Conservation (phyloP, 2,113 vertebrate species). For the Lycaon pictus region DNA sequence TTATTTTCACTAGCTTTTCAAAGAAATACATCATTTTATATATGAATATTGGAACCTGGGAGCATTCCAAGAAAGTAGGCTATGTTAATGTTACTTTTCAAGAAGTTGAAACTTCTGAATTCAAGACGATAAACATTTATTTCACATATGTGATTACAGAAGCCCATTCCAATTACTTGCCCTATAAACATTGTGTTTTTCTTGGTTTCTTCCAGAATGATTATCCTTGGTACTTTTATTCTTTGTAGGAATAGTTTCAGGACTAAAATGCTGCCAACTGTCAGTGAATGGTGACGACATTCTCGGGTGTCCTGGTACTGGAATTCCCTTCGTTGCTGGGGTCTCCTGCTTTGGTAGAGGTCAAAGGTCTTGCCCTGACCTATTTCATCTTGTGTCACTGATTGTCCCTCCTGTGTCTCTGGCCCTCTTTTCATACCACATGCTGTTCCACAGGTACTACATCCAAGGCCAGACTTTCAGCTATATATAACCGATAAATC, state of each 20-base stretch:
- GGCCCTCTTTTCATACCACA: background rate
- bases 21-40: slow-evolving; percentile 27
- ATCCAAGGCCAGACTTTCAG: background rate
- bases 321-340: background rate
- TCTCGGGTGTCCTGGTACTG: background rate
- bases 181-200: background rate
- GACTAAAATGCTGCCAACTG: background rate
- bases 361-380: background rate
- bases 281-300: background rate
- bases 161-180: slow-evolving; percentile 40
- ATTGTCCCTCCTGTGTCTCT: background rate
- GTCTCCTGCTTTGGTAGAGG: background rate
- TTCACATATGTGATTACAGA: background rate
- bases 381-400: background rate
- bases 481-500: background rate
- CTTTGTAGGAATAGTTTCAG: background rate
- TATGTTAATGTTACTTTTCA: slow-evolving; percentile 51
- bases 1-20: background rate
- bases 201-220: background rate
- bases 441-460: background rate
- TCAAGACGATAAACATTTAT: slow-evolving; percentile 65
- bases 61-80: slow-evolving; percentile 66
- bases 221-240: background rate
- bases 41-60: slow-evolving; percentile 55
- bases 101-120: slow-evolving; percentile 46